These are phyloP conservation scores for Drosophila teissieri DNA, from an alignment of 1,140 invertebrate genomes.

Conservation along the genomic window DNA sequence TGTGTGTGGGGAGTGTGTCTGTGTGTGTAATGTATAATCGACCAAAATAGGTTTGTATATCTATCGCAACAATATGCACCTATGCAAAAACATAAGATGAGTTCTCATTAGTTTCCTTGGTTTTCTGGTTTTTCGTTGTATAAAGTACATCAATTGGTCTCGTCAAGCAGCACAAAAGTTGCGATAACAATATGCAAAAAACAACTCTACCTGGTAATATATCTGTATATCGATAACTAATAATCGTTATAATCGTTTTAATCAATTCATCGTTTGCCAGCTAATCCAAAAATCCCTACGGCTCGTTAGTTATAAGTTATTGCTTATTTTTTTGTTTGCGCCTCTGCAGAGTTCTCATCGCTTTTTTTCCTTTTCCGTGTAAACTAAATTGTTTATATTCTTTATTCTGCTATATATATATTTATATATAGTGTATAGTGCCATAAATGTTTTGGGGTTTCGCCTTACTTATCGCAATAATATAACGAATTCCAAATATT, in stretches of 20 bases:
- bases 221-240: conserved; percentile 72
- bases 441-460: conserved; percentile 68
- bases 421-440: conserved; percentile 60
- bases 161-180: conserved; percentile 82
- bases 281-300: conserved; percentile 76
- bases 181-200: conserved; percentile 80
- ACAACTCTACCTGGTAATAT: conserved; percentile 70
- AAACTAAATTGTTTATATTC: conserved; percentile 57
- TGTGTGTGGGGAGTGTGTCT: conserved; percentile 20
- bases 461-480: conserved; percentile 73
- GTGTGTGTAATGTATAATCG: conserved; percentile 46
- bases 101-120: conserved; percentile 45
- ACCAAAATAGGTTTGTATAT: conserved; percentile 67
- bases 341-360: conserved; percentile 13
- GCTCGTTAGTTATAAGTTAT: conserved; percentile 48
- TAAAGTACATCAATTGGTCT: conserved; percentile 83
- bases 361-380: conserved; percentile 33
- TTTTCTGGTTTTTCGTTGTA: conserved; percentile 65
- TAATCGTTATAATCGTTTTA: conserved; percentile 63
- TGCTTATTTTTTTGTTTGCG: conserved; percentile 32
- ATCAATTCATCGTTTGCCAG: conserved; percentile 76
- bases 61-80: conserved; percentile 75
- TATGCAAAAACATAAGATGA: conserved; percentile 80
- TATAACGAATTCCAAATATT: conserved; percentile 79
- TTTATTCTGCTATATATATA: conserved; percentile 47